A percentile compares a stretch with the other conserved stretches of the same genome.
Conservation (phyloP, 2,113 vertebrate species). For the Dryoscopus gambensis region DNA sequence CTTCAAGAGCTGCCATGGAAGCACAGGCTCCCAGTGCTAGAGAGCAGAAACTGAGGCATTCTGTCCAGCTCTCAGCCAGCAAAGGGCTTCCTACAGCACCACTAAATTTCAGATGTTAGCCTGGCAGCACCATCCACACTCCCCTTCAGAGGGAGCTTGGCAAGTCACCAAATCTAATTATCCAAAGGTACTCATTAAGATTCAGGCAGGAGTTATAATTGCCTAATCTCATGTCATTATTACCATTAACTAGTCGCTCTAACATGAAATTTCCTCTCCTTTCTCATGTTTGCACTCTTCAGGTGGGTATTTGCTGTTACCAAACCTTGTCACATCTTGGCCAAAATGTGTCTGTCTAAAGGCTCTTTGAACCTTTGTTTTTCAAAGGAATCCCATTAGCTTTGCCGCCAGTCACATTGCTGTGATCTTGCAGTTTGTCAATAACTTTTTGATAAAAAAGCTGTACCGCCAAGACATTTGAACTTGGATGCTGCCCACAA, state of each 20-base stretch:
- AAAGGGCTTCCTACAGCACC: background rate
- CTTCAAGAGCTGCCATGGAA: background rate
- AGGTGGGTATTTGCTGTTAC: rapidly evolving
- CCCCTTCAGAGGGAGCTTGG: background rate
- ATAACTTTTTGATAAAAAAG: slow-evolving; percentile 28
- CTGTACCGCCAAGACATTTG: background rate
- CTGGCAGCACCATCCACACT: background rate
- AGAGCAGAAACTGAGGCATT: background rate
- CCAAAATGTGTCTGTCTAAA: background rate
- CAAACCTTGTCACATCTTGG: background rate
- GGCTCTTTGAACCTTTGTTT: background rate
- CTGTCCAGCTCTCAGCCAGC: background rate
- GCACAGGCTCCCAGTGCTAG: background rate
- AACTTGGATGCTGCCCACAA: background rate
- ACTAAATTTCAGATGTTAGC: background rate
- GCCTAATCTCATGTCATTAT: background rate
- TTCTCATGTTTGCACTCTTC: background rate
- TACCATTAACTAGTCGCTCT: background rate
- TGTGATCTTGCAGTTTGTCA: slow-evolving; percentile 15
- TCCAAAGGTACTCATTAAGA: background rate
- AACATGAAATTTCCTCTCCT: background rate
- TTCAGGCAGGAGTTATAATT: background rate
- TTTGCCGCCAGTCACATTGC: background rate
- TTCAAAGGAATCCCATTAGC: background rate
- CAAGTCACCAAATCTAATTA: background rate